phyloP scores from a whole-genome alignment of 2,797 vertebrate species.

The Muscicapa striata region DNA sequence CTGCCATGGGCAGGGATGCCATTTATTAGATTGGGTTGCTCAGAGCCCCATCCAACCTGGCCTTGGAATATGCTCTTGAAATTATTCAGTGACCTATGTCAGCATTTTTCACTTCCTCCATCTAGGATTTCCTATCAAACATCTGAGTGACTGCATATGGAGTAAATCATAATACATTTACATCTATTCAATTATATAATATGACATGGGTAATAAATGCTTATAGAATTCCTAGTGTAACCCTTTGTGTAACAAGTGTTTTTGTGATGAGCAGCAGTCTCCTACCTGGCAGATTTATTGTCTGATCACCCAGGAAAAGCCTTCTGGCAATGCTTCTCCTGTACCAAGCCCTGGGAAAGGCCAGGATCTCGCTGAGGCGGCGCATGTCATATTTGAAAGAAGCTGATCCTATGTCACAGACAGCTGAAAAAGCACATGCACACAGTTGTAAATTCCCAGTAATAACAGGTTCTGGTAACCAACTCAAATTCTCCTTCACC shows the following conservation, averaged over 20 bases:
- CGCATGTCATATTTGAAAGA: slow-evolving; percentile 99
- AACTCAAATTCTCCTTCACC: not conserved
- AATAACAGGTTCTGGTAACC: not conserved
- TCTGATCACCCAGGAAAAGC: slow-evolving; percentile 97
- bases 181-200: not conserved
- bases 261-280: not conserved
- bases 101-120: not conserved
- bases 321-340: slow-evolving; percentile 95
- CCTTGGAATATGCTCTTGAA: not conserved
- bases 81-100: not conserved
- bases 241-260: not conserved
- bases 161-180: not conserved
- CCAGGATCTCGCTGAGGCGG: slow-evolving; percentile 95
- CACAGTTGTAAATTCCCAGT: not conserved
- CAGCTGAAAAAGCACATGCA: slow-evolving; percentile 78
- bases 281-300: slow-evolving; percentile 94
- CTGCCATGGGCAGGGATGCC: not conserved
- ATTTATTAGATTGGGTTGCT: not conserved
- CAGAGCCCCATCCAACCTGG: not conserved
- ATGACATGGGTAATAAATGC: not conserved
- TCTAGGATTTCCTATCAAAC: not conserved
- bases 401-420: slow-evolving; percentile 98
- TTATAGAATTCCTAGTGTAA: not conserved
- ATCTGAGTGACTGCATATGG: not conserved
- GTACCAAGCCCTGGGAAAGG: slow-evolving; percentile 98